Percentiles rank a stretch among this genome's conserved stretches.
Conservation (phyloP, 2,797 vertebrate genomes). For the Circus cinereus region DNA sequence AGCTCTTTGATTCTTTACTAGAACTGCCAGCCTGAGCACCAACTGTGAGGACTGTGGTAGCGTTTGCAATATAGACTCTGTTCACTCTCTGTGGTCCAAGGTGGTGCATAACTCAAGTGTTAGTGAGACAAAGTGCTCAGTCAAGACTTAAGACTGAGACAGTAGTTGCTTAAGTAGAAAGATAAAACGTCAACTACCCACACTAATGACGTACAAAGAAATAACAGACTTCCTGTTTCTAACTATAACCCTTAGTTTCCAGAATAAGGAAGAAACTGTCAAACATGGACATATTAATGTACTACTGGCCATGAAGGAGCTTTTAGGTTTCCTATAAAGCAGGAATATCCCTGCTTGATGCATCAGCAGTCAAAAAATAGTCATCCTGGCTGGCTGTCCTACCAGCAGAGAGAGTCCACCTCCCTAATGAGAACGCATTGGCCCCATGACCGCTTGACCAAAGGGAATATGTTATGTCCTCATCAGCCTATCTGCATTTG, state of each 20-base stretch:
- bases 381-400: not conserved
- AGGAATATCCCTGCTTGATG: not conserved
- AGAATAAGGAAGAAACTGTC: not conserved
- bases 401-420: not conserved
- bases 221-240: not conserved
- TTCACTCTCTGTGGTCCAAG: not conserved
- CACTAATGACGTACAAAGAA: not conserved
- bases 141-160: not conserved
- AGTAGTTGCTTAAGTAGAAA: not conserved
- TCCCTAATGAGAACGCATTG: not conserved
- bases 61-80: not conserved
- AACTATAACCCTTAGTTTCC: not conserved
- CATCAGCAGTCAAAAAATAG: not conserved
- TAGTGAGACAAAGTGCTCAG: not conserved
- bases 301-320: not conserved
- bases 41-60: not conserved
- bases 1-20: not conserved
- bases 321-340: not conserved
- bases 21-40: not conserved
- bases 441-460: not conserved
- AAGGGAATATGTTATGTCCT: not conserved
- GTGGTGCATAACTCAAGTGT: not conserved
- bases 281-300: rapidly evolving
- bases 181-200: not conserved
- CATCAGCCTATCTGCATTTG: not conserved